A percentile compares a stretch with the other conserved stretches of the same genome.
Evolutionary conservation across 2,888 invertebrate species (phyloP).

Genomic region (Neoaliturus tenellus): DNA sequence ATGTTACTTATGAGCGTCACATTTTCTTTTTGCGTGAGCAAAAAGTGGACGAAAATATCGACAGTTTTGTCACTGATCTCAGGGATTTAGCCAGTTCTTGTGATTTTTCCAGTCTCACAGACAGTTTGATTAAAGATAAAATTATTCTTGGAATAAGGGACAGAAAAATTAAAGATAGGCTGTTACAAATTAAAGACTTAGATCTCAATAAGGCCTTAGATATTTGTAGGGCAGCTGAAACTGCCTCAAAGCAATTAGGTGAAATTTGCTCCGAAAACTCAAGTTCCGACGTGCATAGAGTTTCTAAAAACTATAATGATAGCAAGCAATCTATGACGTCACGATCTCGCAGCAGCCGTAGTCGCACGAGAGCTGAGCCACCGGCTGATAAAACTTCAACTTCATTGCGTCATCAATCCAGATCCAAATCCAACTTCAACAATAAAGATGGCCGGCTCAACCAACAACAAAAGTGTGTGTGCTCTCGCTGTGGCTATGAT

Average conservation of each 20-base stretch:
- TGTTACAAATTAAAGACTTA: slow-evolving; percentile 28
- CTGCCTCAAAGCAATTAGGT: neutral
- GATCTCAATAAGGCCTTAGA: slow-evolving; percentile 27
- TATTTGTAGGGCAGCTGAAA: slow-evolving; percentile 17
- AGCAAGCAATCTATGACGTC: neutral
- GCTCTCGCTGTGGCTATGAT: slow-evolving; percentile 57
- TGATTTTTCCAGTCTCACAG: neutral
- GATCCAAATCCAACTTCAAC: too few relatives aligned
- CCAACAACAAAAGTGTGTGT: slow-evolving; percentile 30
- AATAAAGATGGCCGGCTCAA: neutral
- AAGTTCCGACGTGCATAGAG: neutral
- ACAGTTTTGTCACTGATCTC: slow-evolving; percentile 16
- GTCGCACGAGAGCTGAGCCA: neutral
- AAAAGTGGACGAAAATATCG: neutral
- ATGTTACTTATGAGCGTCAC: slow-evolving; percentile 5
- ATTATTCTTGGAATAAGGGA: slow-evolving; percentile 5
- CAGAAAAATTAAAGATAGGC: slow-evolving; percentile 16
- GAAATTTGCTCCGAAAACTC: neutral
- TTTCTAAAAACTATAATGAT: too few relatives aligned
- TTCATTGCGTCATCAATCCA: neutral
- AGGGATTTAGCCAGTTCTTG: neutral
- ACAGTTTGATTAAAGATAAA: slow-evolving; percentile 30
- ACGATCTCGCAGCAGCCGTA: neutral
- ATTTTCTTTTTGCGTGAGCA: slow-evolving; percentile 20
- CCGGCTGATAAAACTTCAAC: neutral